Evolutionary conservation across 2,888 invertebrate species (phyloP).

Genomic region (Spatulosminthurus flaviceps): DNA sequence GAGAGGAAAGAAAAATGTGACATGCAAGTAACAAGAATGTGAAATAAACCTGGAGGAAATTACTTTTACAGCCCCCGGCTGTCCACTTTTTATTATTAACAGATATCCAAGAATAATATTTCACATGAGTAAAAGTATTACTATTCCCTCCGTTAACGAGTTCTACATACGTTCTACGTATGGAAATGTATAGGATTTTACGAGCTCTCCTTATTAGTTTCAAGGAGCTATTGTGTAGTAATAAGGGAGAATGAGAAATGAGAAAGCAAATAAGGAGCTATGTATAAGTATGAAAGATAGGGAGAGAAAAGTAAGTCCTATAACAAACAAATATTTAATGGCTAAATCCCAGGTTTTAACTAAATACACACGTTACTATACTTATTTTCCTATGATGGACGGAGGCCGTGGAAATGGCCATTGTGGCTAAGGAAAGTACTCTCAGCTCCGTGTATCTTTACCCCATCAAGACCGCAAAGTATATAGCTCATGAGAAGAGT

Average conservation of each 20-base stretch:
- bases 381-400: not conserved
- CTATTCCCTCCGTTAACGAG: too few relatives aligned
- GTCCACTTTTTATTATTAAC: constrained; percentile 24
- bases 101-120: constrained; percentile 26
- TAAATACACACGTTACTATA: constrained; percentile 14
- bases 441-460: too few relatives aligned
- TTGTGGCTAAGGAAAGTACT: too few relatives aligned
- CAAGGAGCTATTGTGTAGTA: too few relatives aligned
- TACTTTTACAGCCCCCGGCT: constrained; percentile 18
- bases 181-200: too few relatives aligned
- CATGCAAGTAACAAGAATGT: constrained; percentile 10
- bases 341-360: constrained; percentile 30
- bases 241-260: too few relatives aligned
- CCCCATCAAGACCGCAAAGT: too few relatives aligned
- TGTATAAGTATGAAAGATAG: too few relatives aligned
- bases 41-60: constrained; percentile 4
- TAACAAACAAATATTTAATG: constrained; percentile 34
- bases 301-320: constrained; percentile 15
- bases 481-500: too few relatives aligned
- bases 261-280: not conserved
- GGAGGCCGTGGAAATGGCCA: not conserved
- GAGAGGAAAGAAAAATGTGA: constrained; percentile 15
- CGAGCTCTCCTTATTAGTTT: too few relatives aligned
- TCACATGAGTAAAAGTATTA: not conserved
- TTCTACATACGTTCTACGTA: too few relatives aligned